Conservation (phyloP, 2,888 invertebrate species). For the Dicyrtoma fusca region DNA sequence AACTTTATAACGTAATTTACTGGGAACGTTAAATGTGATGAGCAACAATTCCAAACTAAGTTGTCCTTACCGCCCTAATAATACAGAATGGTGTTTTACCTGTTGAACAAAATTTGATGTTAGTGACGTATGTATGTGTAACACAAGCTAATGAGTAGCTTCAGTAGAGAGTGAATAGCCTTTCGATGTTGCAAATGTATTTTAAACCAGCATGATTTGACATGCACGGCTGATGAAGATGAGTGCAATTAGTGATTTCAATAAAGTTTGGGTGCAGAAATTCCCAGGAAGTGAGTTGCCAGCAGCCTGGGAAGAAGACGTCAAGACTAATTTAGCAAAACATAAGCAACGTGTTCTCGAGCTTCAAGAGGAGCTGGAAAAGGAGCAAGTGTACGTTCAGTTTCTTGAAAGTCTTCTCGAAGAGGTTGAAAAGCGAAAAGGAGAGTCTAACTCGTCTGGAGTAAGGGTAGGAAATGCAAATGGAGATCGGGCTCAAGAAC, state of each 20-base stretch:
- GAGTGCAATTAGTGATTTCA: constrained; percentile 57
- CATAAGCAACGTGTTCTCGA: constrained; percentile 84
- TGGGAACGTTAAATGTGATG: too few relatives aligned
- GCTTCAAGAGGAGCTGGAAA: constrained; percentile 82
- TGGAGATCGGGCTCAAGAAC: constrained; percentile 46
- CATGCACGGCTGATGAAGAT: constrained; percentile 32
- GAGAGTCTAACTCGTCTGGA: constrained; percentile 60
- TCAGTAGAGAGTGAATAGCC: too few relatives aligned
- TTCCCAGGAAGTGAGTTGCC: constrained; percentile 88
- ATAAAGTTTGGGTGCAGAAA: constrained; percentile 81
- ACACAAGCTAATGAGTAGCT: too few relatives aligned
- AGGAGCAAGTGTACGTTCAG: constrained; percentile 88
- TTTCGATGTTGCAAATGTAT: too few relatives aligned
- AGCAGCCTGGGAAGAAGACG: constrained; percentile 91
- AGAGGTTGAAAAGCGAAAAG: constrained; percentile 82
- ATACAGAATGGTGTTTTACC: too few relatives aligned
- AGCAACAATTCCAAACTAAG: too few relatives aligned
- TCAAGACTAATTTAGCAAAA: constrained; percentile 83
- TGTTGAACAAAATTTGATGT: too few relatives aligned
- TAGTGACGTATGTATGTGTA: too few relatives aligned
- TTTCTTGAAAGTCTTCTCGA: constrained; percentile 79
- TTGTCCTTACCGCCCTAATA: too few relatives aligned
- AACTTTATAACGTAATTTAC: too few relatives aligned
- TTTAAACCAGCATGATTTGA: constrained; percentile 3
- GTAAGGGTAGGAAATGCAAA: constrained; percentile 21